Conservation (phyloP, 1,140 invertebrate species). For the Psilanteris sp. region DNA sequence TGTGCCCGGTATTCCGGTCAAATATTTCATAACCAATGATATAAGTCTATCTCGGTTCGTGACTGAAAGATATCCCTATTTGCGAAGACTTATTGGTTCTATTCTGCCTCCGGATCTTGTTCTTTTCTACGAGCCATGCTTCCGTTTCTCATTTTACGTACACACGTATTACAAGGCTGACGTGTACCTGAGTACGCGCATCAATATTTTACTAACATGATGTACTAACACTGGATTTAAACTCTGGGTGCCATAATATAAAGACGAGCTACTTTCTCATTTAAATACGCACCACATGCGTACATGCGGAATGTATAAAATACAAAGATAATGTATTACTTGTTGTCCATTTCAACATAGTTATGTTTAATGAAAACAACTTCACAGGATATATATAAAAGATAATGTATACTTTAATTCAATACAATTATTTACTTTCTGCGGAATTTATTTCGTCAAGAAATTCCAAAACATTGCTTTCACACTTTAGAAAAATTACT, state of each 20-base stretch:
- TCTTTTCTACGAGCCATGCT: constrained; percentile 39
- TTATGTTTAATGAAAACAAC: constrained; percentile 36
- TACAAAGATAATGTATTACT: constrained; percentile 38
- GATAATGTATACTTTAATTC: too few species aligned
- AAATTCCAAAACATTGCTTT: too few species aligned
- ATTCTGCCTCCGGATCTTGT: constrained; percentile 58
- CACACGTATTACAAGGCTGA: constrained; percentile 53
- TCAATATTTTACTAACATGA: constrained; percentile 64
- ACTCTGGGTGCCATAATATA: too few species aligned
- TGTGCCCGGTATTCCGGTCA: constrained; percentile 61
- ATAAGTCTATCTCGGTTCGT: constrained; percentile 61
- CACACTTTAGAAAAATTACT: too few species aligned
- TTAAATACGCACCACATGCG: constrained; percentile 51
- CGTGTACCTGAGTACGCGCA: constrained; percentile 53
- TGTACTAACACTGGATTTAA: constrained; percentile 23
- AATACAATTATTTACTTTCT: too few species aligned
- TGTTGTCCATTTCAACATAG: constrained; percentile 46
- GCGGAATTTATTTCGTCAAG: too few species aligned
- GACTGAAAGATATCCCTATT: constrained; percentile 65
- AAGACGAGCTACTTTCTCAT: constrained; percentile 46
- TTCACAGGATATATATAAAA: constrained; percentile 12
- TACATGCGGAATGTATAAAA: too few species aligned
- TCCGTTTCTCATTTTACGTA: constrained; percentile 57
- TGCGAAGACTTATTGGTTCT: constrained; percentile 62
- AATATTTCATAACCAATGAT: constrained; percentile 66